phyloP scores from a whole-genome alignment of 1,140 invertebrate species.

The Eupristina koningsbergeri region DNA sequence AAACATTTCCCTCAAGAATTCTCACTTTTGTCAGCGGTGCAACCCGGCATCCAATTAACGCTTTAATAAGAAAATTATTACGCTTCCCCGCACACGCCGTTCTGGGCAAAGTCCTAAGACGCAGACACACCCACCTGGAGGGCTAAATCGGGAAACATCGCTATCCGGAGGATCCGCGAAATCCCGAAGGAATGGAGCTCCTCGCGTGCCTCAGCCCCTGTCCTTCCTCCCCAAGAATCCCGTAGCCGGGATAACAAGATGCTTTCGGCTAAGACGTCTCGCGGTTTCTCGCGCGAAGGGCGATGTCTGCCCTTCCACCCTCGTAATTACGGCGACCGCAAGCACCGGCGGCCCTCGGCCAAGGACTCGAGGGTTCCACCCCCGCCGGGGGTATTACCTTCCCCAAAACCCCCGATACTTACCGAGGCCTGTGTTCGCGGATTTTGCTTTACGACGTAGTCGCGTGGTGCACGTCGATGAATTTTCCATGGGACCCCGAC shows the following conservation, averaged over 20 bases:
- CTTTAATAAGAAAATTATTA: conserved; percentile 44
- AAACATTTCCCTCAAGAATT: not conserved
- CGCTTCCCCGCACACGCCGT: not conserved
- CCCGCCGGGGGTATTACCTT: not conserved
- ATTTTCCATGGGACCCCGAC: conserved; percentile 36
- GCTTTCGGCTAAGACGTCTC: conserved; percentile 42
- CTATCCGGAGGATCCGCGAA: conserved; percentile 26
- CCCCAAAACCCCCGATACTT: not conserved
- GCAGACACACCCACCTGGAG: not conserved
- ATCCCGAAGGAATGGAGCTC: conserved; percentile 30
- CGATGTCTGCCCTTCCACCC: not conserved
- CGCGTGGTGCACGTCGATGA: conserved; percentile 16
- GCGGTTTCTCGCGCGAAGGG: conserved; percentile 46
- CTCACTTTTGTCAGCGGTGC: not conserved
- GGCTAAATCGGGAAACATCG: not conserved
- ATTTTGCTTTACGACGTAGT: conserved; percentile 41
- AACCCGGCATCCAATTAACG: conserved; percentile 27
- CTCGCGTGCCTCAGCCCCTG: not conserved
- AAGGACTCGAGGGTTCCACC: not conserved
- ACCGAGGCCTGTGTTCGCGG: not conserved
- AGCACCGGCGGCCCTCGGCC: conserved; percentile 13
- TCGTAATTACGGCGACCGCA: conserved; percentile 50
- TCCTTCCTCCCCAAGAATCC: not conserved
- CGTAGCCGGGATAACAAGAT: not conserved
- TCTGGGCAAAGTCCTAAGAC: not conserved